Evolutionary conservation across 2,113 vertebrate genomes (phyloP).

Genomic region (Podarcis cretensis): DNA sequence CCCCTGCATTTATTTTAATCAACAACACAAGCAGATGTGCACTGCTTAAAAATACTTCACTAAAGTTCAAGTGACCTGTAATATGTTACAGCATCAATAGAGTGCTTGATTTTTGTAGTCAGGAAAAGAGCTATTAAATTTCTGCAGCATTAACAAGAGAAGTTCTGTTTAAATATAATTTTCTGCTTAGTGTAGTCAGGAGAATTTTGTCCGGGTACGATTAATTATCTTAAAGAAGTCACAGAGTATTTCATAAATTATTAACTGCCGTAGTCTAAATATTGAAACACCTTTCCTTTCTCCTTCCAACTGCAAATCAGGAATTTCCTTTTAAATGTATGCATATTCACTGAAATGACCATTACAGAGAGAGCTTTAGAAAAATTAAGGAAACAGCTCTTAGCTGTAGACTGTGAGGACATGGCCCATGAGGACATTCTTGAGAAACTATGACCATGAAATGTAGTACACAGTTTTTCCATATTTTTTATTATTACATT

Average conservation of each 20-base stretch:
- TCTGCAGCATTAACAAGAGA: conserved; percentile 42
- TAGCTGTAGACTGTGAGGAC: background rate
- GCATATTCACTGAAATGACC: background rate
- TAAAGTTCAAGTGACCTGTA: background rate
- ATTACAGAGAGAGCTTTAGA: background rate
- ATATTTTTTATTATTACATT: background rate
- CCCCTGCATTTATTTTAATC: background rate
- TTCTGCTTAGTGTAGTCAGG: background rate
- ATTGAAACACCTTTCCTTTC: background rate
- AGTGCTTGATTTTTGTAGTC: background rate
- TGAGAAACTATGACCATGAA: background rate
- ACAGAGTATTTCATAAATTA: conserved; percentile 52
- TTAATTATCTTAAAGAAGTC: conserved; percentile 29
- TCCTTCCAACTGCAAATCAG: background rate
- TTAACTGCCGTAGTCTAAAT: conserved; percentile 2
- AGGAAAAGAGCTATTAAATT: background rate
- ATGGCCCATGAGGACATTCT: background rate
- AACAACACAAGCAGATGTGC: background rate
- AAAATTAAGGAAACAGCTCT: conserved; percentile 16
- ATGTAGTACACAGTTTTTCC: background rate
- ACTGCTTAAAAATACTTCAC: background rate
- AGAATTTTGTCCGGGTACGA: conserved; percentile 2
- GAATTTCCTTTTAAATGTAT: conserved; percentile 25
- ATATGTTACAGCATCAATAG: background rate
- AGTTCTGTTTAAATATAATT: conserved; percentile 42